Conservation (phyloP, 2,113 vertebrate species). For the Climacteris rufus region DNA sequence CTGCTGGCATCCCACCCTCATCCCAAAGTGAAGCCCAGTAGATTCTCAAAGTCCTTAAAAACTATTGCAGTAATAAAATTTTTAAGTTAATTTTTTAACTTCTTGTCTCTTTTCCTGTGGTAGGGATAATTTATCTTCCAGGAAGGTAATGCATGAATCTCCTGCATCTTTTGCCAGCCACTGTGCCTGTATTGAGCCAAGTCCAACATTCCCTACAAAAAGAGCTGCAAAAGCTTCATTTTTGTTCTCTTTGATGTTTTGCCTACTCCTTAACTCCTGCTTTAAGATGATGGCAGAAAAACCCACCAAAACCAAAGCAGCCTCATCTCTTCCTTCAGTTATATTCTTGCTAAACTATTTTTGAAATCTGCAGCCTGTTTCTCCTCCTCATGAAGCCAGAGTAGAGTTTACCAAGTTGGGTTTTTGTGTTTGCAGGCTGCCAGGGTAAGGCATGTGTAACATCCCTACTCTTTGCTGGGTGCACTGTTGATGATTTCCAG, state of each 20-base stretch:
- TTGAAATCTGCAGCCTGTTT: not conserved
- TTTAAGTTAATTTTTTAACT: conserved; percentile 10
- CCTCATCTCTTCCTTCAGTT: not conserved
- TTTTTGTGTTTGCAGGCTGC: not conserved
- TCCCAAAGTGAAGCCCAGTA: conserved; percentile 44
- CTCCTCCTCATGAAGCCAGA: rapidly evolving
- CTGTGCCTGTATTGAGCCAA: not conserved
- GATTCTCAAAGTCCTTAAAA: not conserved
- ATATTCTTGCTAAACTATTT: not conserved
- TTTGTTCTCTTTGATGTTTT: not conserved
- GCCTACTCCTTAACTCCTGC: not conserved
- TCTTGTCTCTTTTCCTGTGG: not conserved
- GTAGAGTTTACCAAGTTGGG: not conserved
- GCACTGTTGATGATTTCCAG: not conserved
- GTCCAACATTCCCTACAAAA: not conserved
- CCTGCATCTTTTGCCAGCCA: not conserved
- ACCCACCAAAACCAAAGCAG: not conserved
- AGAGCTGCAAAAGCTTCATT: not conserved
- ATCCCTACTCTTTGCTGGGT: not conserved
- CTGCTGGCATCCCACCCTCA: conserved; percentile 11
- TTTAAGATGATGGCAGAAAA: no score
- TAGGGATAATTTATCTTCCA: not conserved
- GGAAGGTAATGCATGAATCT: not conserved
- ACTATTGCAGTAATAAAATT: not conserved
- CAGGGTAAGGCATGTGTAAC: rapidly evolving